These are phyloP conservation scores for Drosophila tani DNA, from an alignment of 1,140 invertebrate genomes.

Conservation along the genomic window DNA sequence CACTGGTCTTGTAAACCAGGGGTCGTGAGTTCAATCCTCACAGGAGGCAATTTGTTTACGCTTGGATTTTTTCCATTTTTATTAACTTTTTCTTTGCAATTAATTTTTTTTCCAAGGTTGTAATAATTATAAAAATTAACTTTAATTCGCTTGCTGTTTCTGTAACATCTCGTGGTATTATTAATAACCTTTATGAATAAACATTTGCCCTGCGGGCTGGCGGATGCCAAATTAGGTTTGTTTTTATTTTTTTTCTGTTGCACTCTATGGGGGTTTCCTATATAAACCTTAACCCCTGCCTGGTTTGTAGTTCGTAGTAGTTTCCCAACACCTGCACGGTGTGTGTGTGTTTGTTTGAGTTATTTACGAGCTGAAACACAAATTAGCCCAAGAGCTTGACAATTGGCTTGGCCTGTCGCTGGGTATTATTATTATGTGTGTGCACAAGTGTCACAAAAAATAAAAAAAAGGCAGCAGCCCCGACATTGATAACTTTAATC, in stretches of 20 bases:
- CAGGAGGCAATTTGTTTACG: conserved; percentile 87
- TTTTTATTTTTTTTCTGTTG: conserved; percentile 41
- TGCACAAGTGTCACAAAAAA: conserved; percentile 70
- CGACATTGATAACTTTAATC: conserved; percentile 74
- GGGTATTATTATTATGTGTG: conserved; percentile 55
- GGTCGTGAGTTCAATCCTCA: conserved; percentile 97
- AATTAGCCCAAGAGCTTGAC: conserved; percentile 69
- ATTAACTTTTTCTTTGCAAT: neutral
- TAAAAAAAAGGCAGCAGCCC: conserved; percentile 36
- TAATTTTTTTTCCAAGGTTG: conserved; percentile 29
- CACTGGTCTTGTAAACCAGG: conserved; percentile 97
- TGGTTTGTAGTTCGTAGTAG: conserved; percentile 22
- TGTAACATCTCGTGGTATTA: conserved; percentile 22
- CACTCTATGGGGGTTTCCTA: conserved; percentile 14
- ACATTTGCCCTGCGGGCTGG: conserved; percentile 30
- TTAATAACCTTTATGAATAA: conserved; percentile 51
- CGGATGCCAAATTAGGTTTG: conserved; percentile 42
- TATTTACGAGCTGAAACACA: conserved; percentile 57
- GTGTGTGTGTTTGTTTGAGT: conserved; percentile 10
- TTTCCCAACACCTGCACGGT: conserved; percentile 59
- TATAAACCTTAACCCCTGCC: conserved; percentile 49
- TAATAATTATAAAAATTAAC: conserved; percentile 38
- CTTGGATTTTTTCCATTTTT: conserved; percentile 1
- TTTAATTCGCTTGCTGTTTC: conserved; percentile 36
- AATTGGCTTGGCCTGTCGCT: conserved; percentile 54